Base-by-base conservation (phyloP, 1,140 invertebrate species). In the Brachionus rotundiformis region DNA sequence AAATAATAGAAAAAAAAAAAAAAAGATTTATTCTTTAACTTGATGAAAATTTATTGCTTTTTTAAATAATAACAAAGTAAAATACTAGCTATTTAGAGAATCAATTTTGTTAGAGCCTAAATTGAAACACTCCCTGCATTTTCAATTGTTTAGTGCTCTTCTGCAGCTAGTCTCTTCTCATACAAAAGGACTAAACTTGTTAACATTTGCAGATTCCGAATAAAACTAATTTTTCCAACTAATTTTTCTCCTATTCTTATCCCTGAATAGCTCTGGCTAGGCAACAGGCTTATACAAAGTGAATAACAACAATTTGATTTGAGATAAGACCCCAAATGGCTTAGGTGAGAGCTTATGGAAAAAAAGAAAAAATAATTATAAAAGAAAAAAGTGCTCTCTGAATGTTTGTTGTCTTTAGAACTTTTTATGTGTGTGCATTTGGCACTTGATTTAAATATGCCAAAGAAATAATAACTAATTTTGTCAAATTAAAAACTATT, bases 331-430 rank as follows among this genome's bases (percentile, higher is more conserved):
- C 47, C n/a, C 13, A 8, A 4, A 8, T 36, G 33, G 47, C 47
- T 49, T 49, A 49, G 47, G 47, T 49, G 47, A 49, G 47, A 49
- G 47, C 47, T 49, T 36, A 33, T 71, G 29, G 59, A 33, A 68
- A 63, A 63, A n/a, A n/a, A n/a, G n/a, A n/a, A n/a, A n/a, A n/a
- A n/a, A n/a, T n/a, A n/a, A n/a, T n/a, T n/a, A n/a, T n/a, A n/a
- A n/a, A 63, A 27, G 6, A 27, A 63, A 63, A 63, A n/a, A 29
- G 63, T 68, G 63, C 33, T 68, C 63, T n/a, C n/a, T n/a, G n/a
- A 68, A 68, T 36, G 63, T 68, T 68, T 68, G 63, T 68, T 68
- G 63, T 68, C 63, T 68, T 68, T 68, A 68, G 29, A 63, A 31
- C 1, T 47, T 44, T 44, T 44, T 16, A 23, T 25, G 8, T 63